Base-by-base conservation (phyloP, 2,888 invertebrate genomes). In the Parelbella ahira region DNA sequence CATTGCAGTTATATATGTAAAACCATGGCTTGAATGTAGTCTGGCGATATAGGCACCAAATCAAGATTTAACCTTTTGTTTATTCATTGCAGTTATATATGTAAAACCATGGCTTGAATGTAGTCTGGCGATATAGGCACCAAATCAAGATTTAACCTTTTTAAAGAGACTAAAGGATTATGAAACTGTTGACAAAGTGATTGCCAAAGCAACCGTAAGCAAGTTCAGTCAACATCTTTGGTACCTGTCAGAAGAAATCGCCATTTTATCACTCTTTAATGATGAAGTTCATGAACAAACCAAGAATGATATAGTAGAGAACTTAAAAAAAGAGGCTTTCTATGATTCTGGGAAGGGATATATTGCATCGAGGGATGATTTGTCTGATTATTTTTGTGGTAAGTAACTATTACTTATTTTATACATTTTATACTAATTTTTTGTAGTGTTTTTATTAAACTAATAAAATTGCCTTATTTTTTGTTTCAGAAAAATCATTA, bases 61-160 rank as follows among this genome's bases (percentile, higher is more conserved):
- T 4, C 27, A 27, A 4, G 27, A 27, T 27, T 9, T 27, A 4
- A 3, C n/a, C n/a, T 27, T 27, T 12, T 27, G n/a, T n/a, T n/a
- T n/a, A n/a, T n/a, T n/a, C n/a, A n/a, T n/a, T n/a, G n/a, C n/a
- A n/a, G n/a, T n/a, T n/a, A n/a, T n/a, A n/a, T n/a, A n/a, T n/a
- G n/a, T n/a, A n/a, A 25, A 25, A 6, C 25, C 25, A 2, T 25
- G 25, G 25, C 11, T 25, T 5, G 2, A 6, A 6, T 25, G 25
- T n/a, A 10, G 1, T 11, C 6, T 11, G 3, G 25, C 25, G 11
- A 7, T 11, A 10, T 5, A 25, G 3, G 27, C 27, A 27, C 11
- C 27, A 4, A 3, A 27, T 4, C 27, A 27, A 4, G 27, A 27
- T 27, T 9, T 27, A 4, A 3, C n/a, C n/a, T 27, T 27, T 12